Evolutionary conservation across 2,113 vertebrate genomes (phyloP), one percentile per base, ranked within the genome.

Genomic region (Petroica traversi): DNA sequence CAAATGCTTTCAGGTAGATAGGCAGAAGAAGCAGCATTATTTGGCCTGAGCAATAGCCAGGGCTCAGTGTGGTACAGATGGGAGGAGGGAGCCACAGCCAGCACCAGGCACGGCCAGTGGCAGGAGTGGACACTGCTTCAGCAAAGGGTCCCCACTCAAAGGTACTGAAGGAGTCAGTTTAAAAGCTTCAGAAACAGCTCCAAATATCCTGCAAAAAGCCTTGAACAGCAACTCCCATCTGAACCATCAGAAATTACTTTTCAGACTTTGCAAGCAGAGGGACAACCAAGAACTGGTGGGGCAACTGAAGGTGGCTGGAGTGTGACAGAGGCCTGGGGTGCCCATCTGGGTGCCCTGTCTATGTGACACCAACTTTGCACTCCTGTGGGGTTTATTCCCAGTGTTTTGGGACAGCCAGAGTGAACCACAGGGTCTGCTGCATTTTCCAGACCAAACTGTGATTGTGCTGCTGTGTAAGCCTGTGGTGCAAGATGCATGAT

Each of bases 61-160:
- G 26, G 28, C 20, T 85, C 33, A 9, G 1, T 31, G 25, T 24
- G 41, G 36, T 20, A 1, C 8, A 49, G 51, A 3, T 5, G 57
- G 12, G 41, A 69, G 34, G 24, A 67, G 16, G 43, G 23, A 82
- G 18, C 9, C 51, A 8, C 43, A 40, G 41, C 6, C 66, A 38
- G 14, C 19, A 9, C 0, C 1, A 1, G n/a, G 51, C 54, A 68
- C 0, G 0, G 69, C n/a, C 5, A 0, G 4, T 4, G 34, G 28
- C 36, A 59, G n/a, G 16, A 16, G 52, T 1, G 4, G 28, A 24
- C n/a, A 5, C 25, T 12, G 48, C 58, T 63, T 10, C 71, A 82
- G 58, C 46, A n/a, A 10, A 2, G 1, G 8, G 20, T 13, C 55
- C 24, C 79, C 23, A 1, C 61, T 5, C 7, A 4, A 24, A 84